A percentile compares a stretch with the other conserved stretches of the same genome.
Conservation (phyloP, 2,113 vertebrate species). For the Atrichornis clamosus region DNA sequence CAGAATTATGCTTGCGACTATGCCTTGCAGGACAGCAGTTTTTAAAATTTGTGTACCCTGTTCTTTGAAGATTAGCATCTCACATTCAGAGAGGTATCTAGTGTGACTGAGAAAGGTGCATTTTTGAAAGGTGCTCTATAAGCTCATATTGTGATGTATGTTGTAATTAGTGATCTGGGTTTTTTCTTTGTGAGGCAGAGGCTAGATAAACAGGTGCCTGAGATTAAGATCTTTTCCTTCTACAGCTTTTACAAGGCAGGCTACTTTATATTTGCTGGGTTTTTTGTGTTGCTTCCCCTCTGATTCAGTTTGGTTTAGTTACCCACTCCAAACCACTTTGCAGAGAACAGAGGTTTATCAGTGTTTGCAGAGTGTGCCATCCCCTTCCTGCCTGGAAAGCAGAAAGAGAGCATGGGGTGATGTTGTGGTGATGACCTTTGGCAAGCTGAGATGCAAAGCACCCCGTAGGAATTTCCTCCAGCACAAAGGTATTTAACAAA, state of each 20-base stretch:
- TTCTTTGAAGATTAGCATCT: not conserved
- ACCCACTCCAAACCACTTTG: not conserved
- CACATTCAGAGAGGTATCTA: not conserved
- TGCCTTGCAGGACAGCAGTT: not conserved
- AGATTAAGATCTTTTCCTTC: not conserved
- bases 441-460: constrained; percentile 37
- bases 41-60: not conserved
- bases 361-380: constrained; percentile 5
- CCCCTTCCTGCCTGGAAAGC: not conserved
- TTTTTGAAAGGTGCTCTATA: not conserved
- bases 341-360: not conserved
- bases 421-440: constrained; percentile 46
- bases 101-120: not conserved
- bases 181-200: not conserved
- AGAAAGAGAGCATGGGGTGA: not conserved
- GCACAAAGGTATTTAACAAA: constrained; percentile 42
- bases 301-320: not conserved
- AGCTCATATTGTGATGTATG: not conserved
- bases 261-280: not conserved
- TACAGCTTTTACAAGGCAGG: not conserved
- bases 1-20: not conserved
- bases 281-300: not conserved
- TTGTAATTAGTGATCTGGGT: not conserved
- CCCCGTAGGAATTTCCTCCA: not conserved
- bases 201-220: not conserved